Evolutionary conservation across 2,113 vertebrate species (phyloP).

Genomic region (Neolamprologus cancellatus): DNA sequence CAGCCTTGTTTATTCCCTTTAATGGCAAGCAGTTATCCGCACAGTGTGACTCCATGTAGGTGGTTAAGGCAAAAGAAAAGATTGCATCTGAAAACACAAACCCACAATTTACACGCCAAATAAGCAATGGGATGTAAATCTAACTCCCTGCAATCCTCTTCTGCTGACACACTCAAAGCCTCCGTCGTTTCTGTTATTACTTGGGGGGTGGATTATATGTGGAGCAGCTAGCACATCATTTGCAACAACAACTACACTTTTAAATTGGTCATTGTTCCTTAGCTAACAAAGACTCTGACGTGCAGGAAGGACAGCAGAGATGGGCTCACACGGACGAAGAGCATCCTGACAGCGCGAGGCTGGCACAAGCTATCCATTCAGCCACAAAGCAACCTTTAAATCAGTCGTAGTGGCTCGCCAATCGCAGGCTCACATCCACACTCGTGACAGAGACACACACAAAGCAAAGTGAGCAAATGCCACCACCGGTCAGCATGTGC

Average conservation of each 20-base stretch:
- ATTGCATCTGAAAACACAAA: slow-evolving; percentile 59
- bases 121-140: slow-evolving; percentile 71
- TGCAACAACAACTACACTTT: slow-evolving; percentile 75
- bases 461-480: background rate
- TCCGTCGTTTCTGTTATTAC: background rate
- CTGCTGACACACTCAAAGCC: slow-evolving; percentile 7
- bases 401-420: slow-evolving; percentile 18
- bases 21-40: slow-evolving; percentile 70
- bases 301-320: background rate
- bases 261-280: slow-evolving; percentile 60
- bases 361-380: slow-evolving; percentile 39
- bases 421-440: background rate
- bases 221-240: slow-evolving; percentile 52
- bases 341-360: slow-evolving; percentile 57
- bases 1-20: slow-evolving; percentile 80
- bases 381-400: slow-evolving; percentile 49
- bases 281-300: background rate
- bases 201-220: background rate
- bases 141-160: slow-evolving; percentile 58
- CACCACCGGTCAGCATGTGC: background rate
- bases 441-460: background rate
- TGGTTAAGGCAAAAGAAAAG: slow-evolving; percentile 46
- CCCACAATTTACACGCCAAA: slow-evolving; percentile 60
- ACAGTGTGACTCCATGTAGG: slow-evolving; percentile 61
- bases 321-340: slow-evolving; percentile 22